Evolutionary conservation across 2,888 invertebrate species (phyloP).

Genomic region (Pterobdella sp.): DNA sequence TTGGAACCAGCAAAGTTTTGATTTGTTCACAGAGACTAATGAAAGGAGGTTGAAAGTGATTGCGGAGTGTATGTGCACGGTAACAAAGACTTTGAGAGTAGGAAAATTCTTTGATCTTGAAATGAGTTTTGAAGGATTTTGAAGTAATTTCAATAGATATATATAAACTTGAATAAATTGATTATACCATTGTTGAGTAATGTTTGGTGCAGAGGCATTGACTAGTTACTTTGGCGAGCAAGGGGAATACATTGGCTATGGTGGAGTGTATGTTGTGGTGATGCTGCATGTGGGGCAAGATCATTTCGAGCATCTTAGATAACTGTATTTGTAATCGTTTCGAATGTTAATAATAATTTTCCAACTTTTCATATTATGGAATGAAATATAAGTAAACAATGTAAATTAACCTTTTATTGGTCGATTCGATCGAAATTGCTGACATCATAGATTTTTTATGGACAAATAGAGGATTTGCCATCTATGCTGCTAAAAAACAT

Average conservation of each 20-base stretch:
- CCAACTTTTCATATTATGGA: not conserved
- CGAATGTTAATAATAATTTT: not conserved
- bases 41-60: conserved; percentile 50
- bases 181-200: conserved; percentile 43
- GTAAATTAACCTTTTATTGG: not conserved
- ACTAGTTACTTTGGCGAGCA: conserved; percentile 49
- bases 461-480: not conserved
- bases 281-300: conserved; percentile 61
- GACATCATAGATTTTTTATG: not conserved
- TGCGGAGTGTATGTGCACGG: not conserved
- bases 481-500: not conserved
- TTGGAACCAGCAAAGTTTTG: conserved; percentile 62
- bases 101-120: not conserved
- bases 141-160: not conserved
- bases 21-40: conserved; percentile 79
- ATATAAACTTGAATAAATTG: not conserved
- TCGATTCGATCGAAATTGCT: not conserved
- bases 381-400: not conserved
- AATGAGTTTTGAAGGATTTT: not conserved
- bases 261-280: conserved; percentile 17
- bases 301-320: conserved; percentile 66
- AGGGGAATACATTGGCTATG: conserved; percentile 41
- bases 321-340: conserved; percentile 60
- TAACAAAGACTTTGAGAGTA: not conserved
- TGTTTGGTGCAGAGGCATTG: conserved; percentile 48